These are phyloP conservation scores for Meda fulgida DNA, from an alignment of 2,797 vertebrate species.

Conservation along the genomic window DNA sequence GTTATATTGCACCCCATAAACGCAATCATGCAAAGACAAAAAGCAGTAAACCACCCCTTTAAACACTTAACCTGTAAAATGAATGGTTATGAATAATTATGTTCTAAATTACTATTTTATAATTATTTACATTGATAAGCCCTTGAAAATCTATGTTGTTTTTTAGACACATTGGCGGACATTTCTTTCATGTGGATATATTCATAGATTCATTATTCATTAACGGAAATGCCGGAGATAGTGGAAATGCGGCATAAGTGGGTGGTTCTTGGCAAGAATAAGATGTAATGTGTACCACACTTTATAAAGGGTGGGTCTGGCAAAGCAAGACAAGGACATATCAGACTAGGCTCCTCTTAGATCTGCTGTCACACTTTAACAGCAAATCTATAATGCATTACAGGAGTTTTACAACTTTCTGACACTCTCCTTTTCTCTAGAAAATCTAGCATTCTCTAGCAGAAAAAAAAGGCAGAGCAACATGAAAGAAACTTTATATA, in stretches of 20 bases:
- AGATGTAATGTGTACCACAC: neutral
- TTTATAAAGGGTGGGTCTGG: constrained; percentile 3
- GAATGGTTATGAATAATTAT: neutral
- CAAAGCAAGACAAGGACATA: constrained; percentile 4
- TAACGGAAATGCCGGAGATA: neutral
- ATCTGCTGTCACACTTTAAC: constrained; percentile 18
- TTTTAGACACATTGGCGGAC: no score
- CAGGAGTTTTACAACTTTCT: constrained; percentile 11
- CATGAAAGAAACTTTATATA: constrained; percentile 6
- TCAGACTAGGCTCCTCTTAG: constrained; percentile 8
- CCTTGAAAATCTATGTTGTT: neutral
- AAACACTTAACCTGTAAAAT: neutral
- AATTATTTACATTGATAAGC: neutral
- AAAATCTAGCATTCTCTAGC: constrained; percentile 2
- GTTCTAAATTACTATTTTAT: neutral
- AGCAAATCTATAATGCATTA: constrained; percentile 27
- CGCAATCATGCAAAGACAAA: no score
- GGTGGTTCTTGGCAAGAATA: constrained; percentile 11
- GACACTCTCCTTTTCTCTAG: neutral
- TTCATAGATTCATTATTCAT: neutral
- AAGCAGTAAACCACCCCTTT: no score
- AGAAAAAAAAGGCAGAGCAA: neutral
- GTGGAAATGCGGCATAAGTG: neutral
- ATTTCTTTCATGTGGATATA: neutral
- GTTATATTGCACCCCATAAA: no score